Percentiles rank a stretch among this genome's conserved stretches.
Evolutionary conservation across 2,113 vertebrate species (phyloP).

Genomic region (Mirounga angustirostris): DNA sequence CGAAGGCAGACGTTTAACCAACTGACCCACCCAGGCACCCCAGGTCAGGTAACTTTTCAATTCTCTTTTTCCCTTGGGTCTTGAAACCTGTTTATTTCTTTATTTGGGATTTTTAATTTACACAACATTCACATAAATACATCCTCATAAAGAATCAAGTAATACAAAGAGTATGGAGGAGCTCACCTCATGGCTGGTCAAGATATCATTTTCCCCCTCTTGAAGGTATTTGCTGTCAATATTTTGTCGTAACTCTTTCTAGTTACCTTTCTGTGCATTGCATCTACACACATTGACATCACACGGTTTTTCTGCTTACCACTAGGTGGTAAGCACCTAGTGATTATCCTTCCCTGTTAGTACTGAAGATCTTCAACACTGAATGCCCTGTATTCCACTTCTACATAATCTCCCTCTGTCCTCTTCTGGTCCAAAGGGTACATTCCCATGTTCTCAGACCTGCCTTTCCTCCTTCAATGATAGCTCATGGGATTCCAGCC

Average conservation of each 20-base stretch:
- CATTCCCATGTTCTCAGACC: not conserved
- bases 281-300: not conserved
- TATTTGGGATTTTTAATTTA: not conserved
- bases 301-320: not conserved
- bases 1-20: too few species aligned
- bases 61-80: not conserved
- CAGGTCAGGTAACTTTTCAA: not conserved
- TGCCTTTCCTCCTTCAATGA: not conserved
- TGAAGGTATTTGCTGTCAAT: not conserved
- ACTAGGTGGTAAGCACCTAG: not conserved
- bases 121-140: not conserved
- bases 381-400: not conserved
- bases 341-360: not conserved
- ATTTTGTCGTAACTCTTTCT: not conserved
- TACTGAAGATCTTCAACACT: not conserved
- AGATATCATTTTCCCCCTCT: not conserved
- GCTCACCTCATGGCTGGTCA: not conserved
- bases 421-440: not conserved
- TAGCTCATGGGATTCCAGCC: not conserved
- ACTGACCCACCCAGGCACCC: too few species aligned
- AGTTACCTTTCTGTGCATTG: not conserved
- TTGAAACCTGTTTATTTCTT: not conserved
- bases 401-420: not conserved
- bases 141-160: not conserved
- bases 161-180: not conserved